These are phyloP conservation scores for Megathymus violae DNA, from an alignment of 1,140 invertebrate species.

Conservation along the genomic window DNA sequence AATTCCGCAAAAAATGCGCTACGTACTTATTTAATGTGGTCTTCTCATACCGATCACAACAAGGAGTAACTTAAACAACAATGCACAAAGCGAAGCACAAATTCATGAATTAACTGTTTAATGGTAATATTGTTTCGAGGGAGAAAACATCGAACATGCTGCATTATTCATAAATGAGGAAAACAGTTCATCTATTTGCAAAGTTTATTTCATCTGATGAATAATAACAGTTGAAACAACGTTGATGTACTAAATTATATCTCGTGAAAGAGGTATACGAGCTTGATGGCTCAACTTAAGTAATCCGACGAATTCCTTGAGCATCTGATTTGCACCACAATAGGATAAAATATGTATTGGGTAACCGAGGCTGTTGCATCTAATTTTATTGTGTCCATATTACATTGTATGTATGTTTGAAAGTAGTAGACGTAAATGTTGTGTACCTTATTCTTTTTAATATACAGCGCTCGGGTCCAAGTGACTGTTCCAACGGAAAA, in stretches of 20 bases:
- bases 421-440: conserved; percentile 51
- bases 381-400: conserved; percentile 46
- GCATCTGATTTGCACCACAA: conserved; percentile 21
- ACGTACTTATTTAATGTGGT: no score
- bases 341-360: conserved; percentile 16
- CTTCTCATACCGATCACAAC: no score
- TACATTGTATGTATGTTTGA: conserved; percentile 48
- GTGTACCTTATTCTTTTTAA: conserved; percentile 44
- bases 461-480: conserved; percentile 50
- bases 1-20: no score
- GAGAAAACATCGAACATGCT: no score
- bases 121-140: background rate
- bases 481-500: conserved; percentile 34
- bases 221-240: background rate
- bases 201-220: background rate
- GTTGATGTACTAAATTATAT: no score
- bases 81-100: conserved; percentile 9
- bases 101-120: conserved; percentile 5
- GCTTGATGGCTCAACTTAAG: no score
- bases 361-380: conserved; percentile 47
- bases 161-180: no score
- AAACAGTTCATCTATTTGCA: no score
- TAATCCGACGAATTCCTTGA: no score
- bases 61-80: background rate
- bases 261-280: no score